Evolutionary conservation across 2,888 invertebrate genomes (phyloP), one percentile per base, ranked within the genome.

Genomic region (Myathropa florea): DNA sequence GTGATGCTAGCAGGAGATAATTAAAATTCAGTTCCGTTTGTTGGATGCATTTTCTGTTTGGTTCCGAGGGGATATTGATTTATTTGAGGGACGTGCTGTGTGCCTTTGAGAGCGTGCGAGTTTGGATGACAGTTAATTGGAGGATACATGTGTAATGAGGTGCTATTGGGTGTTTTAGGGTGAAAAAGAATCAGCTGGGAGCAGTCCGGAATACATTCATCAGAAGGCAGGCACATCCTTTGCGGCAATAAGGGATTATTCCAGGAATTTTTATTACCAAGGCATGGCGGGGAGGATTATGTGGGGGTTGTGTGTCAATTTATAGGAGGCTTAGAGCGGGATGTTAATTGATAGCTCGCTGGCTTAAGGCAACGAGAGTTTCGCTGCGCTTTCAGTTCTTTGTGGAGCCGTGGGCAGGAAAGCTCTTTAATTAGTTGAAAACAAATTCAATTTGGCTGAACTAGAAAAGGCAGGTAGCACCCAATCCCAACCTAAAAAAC

Each of bases 21-120:
- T 85, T 81, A 85, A 81, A 79, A 81, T 78, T 65, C 61, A 30
- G 81, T 85, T 85, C 59, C 68, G 81, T 78, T 53, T 77, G 77
- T 64, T 63, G 64, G 73, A 67, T 73, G 57, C 46, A 61, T 55
- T 67, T 77, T 57, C n/a, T 28, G 81, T 77, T 68, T 2, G 7
- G 2, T 9, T 33, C 9, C 33, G 64, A 59, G 57, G 72, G 60
- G 60, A 72, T 72, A 68, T 77, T 77, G 81, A 85, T 81, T 81
- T 80, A 77, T 59, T 68, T 72, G 53, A 59, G n/a, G 26, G n/a
- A 57, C 46, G 46, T 46, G 46, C n/a, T n/a, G 46, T 46, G 46
- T 18, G 46, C 18, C 46, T 46, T 46, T 46, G 33, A 33, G 33
- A 33, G 7, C 2, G 7, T 46, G 18, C 18, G 18, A 18, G 36